These are phyloP conservation scores for Drosophila koepferae DNA, from an alignment of 2,888 invertebrate species.

Conservation along the genomic window DNA sequence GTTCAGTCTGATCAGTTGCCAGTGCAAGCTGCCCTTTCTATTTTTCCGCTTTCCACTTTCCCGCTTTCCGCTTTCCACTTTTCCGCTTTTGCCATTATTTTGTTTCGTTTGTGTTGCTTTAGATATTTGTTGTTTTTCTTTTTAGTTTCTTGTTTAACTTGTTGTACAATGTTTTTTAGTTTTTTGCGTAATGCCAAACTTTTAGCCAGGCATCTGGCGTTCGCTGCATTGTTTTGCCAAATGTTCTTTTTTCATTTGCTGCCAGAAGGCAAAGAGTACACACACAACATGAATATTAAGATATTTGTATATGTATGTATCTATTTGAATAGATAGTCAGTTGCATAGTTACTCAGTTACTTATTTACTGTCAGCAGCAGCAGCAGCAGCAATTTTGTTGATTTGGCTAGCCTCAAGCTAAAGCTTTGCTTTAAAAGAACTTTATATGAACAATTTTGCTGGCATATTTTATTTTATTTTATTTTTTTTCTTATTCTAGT, in stretches of 20 bases:
- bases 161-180: slow-evolving; percentile 27
- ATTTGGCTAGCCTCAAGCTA: not conserved
- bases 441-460: not conserved
- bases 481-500: too few relatives aligned
- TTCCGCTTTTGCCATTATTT: slow-evolving; percentile 15
- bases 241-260: slow-evolving; percentile 23
- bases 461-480: too few relatives aligned
- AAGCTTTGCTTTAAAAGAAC: not conserved
- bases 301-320: not conserved
- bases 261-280: not conserved
- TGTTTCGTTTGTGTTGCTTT: slow-evolving; percentile 24
- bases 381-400: slow-evolving; percentile 1
- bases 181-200: slow-evolving; percentile 33
- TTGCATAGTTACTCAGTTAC: slow-evolving; percentile 7
- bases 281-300: slow-evolving; percentile 8
- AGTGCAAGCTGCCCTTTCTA: slow-evolving; percentile 19
- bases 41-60: slow-evolving; percentile 25
- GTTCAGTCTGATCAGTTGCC: slow-evolving; percentile 34
- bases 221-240: slow-evolving; percentile 32
- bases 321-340: slow-evolving; percentile 14
- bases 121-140: slow-evolving; percentile 1
- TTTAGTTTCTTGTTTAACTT: slow-evolving; percentile 22
- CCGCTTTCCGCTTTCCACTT: slow-evolving; percentile 21
- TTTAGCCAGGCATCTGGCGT: slow-evolving; percentile 31
- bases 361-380: slow-evolving; percentile 4